These are phyloP conservation scores for Anthophora plumipes DNA, from an alignment of 2,888 invertebrate genomes.

Conservation along the genomic window DNA sequence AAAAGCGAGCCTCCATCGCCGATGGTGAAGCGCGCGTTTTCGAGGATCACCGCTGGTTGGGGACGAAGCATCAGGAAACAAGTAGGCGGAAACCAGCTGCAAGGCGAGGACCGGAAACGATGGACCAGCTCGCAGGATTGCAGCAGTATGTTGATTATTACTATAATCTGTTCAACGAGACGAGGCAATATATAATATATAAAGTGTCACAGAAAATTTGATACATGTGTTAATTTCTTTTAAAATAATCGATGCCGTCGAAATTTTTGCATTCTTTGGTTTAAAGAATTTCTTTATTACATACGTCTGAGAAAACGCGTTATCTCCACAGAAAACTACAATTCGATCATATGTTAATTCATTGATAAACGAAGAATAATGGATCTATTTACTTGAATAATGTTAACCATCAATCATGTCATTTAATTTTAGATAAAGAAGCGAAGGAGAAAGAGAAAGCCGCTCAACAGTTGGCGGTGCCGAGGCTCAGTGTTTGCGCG, in stretches of 20 bases:
- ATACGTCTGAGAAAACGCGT: too few relatives aligned
- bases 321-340: too few relatives aligned
- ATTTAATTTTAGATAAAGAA: slow-evolving; percentile 89
- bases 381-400: background rate
- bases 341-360: too few relatives aligned
- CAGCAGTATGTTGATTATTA: slow-evolving; percentile 89
- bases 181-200: too few relatives aligned
- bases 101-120: slow-evolving; percentile 95
- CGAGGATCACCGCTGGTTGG: slow-evolving; percentile 96
- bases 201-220: too few relatives aligned
- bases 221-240: too few relatives aligned
- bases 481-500: slow-evolving; percentile 95
- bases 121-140: slow-evolving; percentile 97
- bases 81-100: slow-evolving; percentile 92
- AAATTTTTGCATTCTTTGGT: too few relatives aligned
- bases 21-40: slow-evolving; percentile 96
- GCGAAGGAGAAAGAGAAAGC: slow-evolving; percentile 90
- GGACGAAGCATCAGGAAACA: slow-evolving; percentile 94
- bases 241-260: too few relatives aligned
- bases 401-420: background rate
- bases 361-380: too few relatives aligned
- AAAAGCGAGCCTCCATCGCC: slow-evolving; percentile 97
- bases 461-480: slow-evolving; percentile 90
- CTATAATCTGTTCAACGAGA: too few relatives aligned
- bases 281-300: too few relatives aligned